Conservation (phyloP, 2,888 invertebrate species). For the Heliconius aoede region DNA sequence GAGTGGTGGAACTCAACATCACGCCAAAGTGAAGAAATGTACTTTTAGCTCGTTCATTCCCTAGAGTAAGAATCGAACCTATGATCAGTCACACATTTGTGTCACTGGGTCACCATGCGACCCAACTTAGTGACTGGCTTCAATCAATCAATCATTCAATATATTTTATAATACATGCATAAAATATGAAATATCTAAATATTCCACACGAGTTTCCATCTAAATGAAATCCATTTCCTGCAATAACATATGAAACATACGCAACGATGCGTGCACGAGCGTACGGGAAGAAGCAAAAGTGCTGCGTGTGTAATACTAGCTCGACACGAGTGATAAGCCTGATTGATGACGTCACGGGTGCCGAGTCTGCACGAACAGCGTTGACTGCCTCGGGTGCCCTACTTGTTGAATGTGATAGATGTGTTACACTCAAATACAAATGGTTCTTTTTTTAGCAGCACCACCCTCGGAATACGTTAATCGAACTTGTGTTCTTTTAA, state of each 20-base stretch:
- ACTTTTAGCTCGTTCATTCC: no score
- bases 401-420: conserved; percentile 51
- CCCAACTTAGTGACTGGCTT: no score
- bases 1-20: no score
- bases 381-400: conserved; percentile 44
- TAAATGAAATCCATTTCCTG: conserved; percentile 14
- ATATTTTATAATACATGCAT: not conserved
- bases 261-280: conserved; percentile 28
- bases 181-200: not conserved
- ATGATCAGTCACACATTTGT: no score
- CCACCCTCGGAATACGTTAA: conserved; percentile 8
- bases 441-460: conserved; percentile 11
- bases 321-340: conserved; percentile 67
- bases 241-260: conserved; percentile 28
- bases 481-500: not conserved
- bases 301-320: conserved; percentile 39
- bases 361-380: conserved; percentile 47
- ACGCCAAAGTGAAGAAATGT: no score
- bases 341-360: conserved; percentile 76
- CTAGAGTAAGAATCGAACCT: no score
- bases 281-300: conserved; percentile 37
- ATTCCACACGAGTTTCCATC: conserved; percentile 12
- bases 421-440: conserved; percentile 6
- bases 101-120: no score
- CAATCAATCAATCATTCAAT: no score